Base-by-base conservation (phyloP, 2,797 vertebrate genomes). In the Muscicapa striata region DNA sequence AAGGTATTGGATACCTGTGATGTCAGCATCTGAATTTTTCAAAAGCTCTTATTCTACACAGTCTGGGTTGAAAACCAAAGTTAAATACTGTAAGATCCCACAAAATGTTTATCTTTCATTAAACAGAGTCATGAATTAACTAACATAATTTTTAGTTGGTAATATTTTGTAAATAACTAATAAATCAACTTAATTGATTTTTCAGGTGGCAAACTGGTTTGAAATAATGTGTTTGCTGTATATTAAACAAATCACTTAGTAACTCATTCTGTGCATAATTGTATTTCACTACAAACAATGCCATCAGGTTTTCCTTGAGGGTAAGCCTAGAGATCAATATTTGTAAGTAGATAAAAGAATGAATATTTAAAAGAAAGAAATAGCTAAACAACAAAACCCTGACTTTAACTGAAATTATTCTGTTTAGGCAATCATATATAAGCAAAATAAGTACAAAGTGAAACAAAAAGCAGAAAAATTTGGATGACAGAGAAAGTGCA, bases 141-240 rank as follows among this genome's bases (percentile, higher is more conserved):
- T 45, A 19, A 48, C 29, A 15, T 34, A 46, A 51, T 66, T 79
- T 54, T 36, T 58, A 69, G 59, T 76, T 54, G 61, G n/a, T 58
- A 57, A 36, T 59, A 83, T 59, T 70, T 70, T 77, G 9, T 87
- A 75, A 92, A 77, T 77, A 83, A 63, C 26, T 70, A 83, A 77
- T 80, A 93, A 70, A 83, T 85, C 46, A 87, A 36, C 38, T 43
- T 34, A 67, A 78, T 62, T 55, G 40, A 51, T 64, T 93, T 95
- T 95, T 82, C 61, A 70, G 52, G 74, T 29, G 26, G 19, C 13
- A 80, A 74, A 54, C 24, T 54, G 34, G 75, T 68, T 68, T 66
- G 36, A 84, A 81, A 68, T 89, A 61, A 61, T 4, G 32, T 32
- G 46, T 62, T 81, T 81, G 38, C 22, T 83, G 23, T 74, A 15